Conservation (phyloP, 2,113 vertebrate species). For the Xiphophorus hellerii region DNA sequence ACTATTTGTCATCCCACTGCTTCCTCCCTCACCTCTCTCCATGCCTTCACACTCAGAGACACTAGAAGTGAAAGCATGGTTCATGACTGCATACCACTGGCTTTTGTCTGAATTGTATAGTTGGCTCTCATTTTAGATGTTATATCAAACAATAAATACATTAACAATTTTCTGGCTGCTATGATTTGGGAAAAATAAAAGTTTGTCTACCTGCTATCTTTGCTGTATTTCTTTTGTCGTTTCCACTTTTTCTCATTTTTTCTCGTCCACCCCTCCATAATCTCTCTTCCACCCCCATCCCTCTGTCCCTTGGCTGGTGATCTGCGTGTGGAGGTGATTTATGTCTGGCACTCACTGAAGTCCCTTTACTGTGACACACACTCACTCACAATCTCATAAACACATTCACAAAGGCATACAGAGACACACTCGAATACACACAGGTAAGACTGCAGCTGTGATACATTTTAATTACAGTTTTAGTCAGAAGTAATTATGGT, state of each 20-base stretch:
- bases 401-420: conserved; percentile 65
- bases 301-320: conserved; percentile 74
- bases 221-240: conserved; percentile 35
- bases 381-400: conserved; percentile 56
- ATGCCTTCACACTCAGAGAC: conserved; percentile 55
- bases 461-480: conserved; percentile 97
- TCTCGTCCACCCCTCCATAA: conserved; percentile 40
- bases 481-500: conserved; percentile 93
- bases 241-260: conserved; percentile 29
- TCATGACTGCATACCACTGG: conserved; percentile 43
- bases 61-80: conserved; percentile 35
- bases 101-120: conserved; percentile 35
- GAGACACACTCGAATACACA: conserved; percentile 45
- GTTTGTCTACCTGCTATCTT: conserved; percentile 24
- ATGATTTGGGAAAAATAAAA: conserved; percentile 2
- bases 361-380: conserved; percentile 68
- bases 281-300: conserved; percentile 54
- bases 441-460: conserved; percentile 86
- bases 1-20: conserved; percentile 76
- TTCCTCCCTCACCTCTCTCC: conserved; percentile 46
- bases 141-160: neutral
- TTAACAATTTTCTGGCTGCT: neutral
- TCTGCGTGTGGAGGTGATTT: conserved; percentile 82
- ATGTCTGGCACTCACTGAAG: conserved; percentile 84
- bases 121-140: conserved; percentile 15